Evolutionary conservation across 2,888 invertebrate genomes (phyloP), one percentile per base, ranked within the genome.

Genomic region (Troides aeacus): DNA sequence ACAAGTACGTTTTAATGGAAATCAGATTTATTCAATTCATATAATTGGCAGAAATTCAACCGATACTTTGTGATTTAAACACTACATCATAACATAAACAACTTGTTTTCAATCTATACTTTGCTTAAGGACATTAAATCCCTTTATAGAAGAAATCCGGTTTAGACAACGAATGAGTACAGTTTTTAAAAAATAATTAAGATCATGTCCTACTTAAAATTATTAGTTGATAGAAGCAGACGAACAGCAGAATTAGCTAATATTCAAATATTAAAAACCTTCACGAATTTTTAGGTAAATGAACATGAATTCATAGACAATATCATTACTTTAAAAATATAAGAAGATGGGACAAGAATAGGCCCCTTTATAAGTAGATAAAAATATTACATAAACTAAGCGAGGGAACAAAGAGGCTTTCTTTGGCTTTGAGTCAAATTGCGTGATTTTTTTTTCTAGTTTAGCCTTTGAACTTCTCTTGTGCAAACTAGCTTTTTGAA

Each of bases 11-110:
- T 66, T 53, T 58, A 70, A 66, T 70, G 62, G 60, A 63, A 66
- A 63, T 62, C 46, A 36, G 7, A 59, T 39, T 63, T 60, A 56
- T 59, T 42, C 24, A 53, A 56, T 60, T 66, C 59, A 62, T 42
- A 65, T 62, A 69, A 62, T 66, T 68, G 68, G 68, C 68, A 68
- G 60, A 60, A 59, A 59, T 64, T 64, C 63, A 64, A 59, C 23
- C n/a, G 6, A 39, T 62, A 56, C 4, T 18, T n/a, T 66, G 46
- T 60, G 60, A 60, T 50, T 60, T 66, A 50, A 50, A 61, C 42
- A 61, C 61, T 39, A 61, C 46, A 53, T 53, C 53, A 53, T 53
- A 53, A 53, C 18, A n/a, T n/a, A 53, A n/a, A 53, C 53, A 12
- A 53, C 2, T n/a, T 2, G 53, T 53, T 18, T 53, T 18, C 10